Evolutionary conservation across 2,797 vertebrate species (phyloP).

Genomic region (Amblyraja radiata): DNA sequence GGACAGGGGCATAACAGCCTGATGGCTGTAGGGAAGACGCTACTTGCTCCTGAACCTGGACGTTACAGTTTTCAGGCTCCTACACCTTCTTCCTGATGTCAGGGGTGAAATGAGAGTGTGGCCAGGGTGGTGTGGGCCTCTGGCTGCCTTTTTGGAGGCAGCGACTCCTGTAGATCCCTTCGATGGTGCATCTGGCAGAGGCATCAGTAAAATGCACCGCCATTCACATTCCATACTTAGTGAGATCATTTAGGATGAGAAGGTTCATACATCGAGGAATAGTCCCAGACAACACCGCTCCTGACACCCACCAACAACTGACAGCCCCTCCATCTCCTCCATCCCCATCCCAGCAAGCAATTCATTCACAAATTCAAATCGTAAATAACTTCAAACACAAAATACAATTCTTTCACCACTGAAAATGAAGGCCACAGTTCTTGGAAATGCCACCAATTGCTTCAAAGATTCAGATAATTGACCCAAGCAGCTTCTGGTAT

Average conservation of each 20-base stretch:
- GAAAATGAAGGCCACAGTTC: neutral
- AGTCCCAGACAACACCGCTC: neutral
- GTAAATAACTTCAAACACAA: neutral
- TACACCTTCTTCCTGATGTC: too few species aligned
- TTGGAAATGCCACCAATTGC: neutral
- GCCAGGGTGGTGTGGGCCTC: too few species aligned
- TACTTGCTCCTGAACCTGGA: too few species aligned
- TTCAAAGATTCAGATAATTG: neutral
- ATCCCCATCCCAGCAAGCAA: neutral
- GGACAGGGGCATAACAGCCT: too few species aligned
- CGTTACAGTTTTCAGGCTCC: too few species aligned
- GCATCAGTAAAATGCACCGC: neutral
- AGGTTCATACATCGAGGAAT: neutral
- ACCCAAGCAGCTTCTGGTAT: neutral
- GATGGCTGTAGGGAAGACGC: too few species aligned
- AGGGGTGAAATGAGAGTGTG: too few species aligned
- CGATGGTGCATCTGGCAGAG: too few species aligned
- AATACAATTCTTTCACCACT: neutral
- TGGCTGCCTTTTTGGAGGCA: too few species aligned
- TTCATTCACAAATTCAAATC: neutral
- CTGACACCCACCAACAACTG: too few species aligned
- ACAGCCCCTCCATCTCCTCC: neutral
- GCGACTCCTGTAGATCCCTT: too few species aligned
- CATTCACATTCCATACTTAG: neutral
- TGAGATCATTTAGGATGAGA: neutral